Evolutionary conservation across 2,113 vertebrate species (phyloP).

Genomic region (Rhynchomys soricoides): DNA sequence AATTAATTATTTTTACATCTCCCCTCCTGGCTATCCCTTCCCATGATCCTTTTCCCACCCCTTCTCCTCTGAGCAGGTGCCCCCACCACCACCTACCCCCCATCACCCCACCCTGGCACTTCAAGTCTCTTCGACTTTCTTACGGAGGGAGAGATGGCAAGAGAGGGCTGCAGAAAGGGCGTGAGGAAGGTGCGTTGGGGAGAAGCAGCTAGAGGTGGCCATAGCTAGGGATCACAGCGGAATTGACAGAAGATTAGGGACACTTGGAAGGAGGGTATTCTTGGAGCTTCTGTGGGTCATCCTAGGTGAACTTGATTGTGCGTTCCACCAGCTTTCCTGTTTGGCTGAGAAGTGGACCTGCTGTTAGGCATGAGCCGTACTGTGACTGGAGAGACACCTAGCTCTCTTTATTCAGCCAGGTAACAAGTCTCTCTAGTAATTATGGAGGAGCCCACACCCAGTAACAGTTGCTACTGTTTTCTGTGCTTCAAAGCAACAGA

Average conservation of each 20-base stretch:
- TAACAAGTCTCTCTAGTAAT: not conserved
- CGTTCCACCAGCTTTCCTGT: accelerated
- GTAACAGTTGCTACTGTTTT: not conserved
- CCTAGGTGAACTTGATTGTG: not conserved
- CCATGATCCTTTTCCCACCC: no score
- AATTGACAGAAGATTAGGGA: no score
- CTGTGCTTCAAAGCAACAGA: not conserved
- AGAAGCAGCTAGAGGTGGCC: not conserved
- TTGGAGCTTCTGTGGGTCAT: not conserved
- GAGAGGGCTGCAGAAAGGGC: not conserved
- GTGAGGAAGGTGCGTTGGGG: not conserved
- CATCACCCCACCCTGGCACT: no score
- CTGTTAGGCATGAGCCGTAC: not conserved
- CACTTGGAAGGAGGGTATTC: not conserved
- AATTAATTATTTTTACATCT: no score
- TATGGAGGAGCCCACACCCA: not conserved
- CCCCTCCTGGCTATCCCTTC: no score
- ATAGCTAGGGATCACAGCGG: not conserved
- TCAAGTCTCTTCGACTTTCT: not conserved
- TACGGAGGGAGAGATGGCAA: not conserved
- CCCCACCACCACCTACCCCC: no score
- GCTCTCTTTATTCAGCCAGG: not conserved
- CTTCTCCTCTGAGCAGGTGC: no score
- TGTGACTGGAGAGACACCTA: not conserved
- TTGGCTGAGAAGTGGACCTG: not conserved